Base-by-base conservation (phyloP, 2,113 vertebrate species). In the Triplophysa siluroides region DNA sequence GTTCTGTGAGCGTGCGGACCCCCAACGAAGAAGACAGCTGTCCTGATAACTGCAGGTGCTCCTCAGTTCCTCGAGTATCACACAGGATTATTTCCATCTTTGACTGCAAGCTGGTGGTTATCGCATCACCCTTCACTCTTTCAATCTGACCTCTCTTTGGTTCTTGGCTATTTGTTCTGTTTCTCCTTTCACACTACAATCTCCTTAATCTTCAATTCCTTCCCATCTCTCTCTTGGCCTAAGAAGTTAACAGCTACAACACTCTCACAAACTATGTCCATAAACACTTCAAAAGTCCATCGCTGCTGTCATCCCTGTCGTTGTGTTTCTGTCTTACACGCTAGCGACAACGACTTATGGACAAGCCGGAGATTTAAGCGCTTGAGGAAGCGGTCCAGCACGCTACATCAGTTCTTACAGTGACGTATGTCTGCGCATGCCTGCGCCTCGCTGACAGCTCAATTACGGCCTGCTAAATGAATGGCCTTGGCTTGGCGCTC, bases 271-370 rank as follows among this genome's bases (percentile, higher is more conserved):
- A 41, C 26, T 24, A 19, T 23, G 41, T 70, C 70, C 50, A 81
- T 81, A 82, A 82, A 82, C 71, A 81, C 38, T 87, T 89, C 85
- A 88, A 63, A 79, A 68, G 26, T 70, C 81, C 83, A 76, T 68
- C 74, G 65, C 83, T 78, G 72, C 21, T 26, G 89, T 81, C 86
- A 78, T 70, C 24, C 11, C 62, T 78, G 78, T 87, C 69, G 58
- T 60, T 77, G 64, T 73, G 65, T 70, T 69, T 65, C 64, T 65
- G 65, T 71, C n/a, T 70, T 72, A 77, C 74, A 67, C 21, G 45
- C 83, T 45, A n/a, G 12, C 26, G 23, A 65, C 66, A 66, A 81
- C 24, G 26, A 71, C 75, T 78, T 78, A 71, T 71, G 78, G 76
- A 81, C 24, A 67, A 78, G 26, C 45, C 11, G 47, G 50, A 14